Conservation (phyloP, 2,888 invertebrate genomes). For the Octodonta nipae region DNA sequence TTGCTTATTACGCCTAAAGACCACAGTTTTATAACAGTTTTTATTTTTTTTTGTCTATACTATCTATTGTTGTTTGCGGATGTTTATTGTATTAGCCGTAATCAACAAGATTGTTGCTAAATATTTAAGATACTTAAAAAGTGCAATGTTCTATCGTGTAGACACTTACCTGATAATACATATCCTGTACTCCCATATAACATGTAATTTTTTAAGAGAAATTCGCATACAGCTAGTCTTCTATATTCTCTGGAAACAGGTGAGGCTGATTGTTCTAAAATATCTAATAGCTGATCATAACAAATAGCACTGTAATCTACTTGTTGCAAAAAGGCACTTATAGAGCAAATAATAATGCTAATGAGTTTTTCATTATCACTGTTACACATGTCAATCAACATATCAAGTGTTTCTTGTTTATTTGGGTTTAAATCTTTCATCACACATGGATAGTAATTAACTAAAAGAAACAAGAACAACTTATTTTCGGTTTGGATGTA, state of each 20-base stretch:
- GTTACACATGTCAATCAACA: constrained; percentile 21
- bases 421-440: constrained; percentile 21
- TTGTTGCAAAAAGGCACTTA: constrained; percentile 22
- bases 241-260: constrained; percentile 23
- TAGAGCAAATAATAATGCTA: constrained; percentile 24
- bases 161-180: no score
- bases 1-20: no score
- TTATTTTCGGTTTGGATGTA: constrained; percentile 17
- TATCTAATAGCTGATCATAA: constrained; percentile 18
- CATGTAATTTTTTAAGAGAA: constrained; percentile 18
- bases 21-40: no score
- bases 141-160: no score
- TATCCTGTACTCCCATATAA: constrained; percentile 6
- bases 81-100: no score
- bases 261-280: constrained; percentile 21
- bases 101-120: no score
- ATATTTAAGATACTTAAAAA: no score
- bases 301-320: constrained; percentile 20
- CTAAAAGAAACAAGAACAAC: constrained; percentile 21
- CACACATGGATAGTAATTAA: constrained; percentile 27
- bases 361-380: constrained; percentile 26
- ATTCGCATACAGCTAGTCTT: constrained; percentile 23
- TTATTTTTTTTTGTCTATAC: no score
- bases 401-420: constrained; percentile 24
- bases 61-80: no score